Base-by-base conservation (phyloP, 2,888 invertebrate genomes). In the Ditylenchus weischeri region DNA sequence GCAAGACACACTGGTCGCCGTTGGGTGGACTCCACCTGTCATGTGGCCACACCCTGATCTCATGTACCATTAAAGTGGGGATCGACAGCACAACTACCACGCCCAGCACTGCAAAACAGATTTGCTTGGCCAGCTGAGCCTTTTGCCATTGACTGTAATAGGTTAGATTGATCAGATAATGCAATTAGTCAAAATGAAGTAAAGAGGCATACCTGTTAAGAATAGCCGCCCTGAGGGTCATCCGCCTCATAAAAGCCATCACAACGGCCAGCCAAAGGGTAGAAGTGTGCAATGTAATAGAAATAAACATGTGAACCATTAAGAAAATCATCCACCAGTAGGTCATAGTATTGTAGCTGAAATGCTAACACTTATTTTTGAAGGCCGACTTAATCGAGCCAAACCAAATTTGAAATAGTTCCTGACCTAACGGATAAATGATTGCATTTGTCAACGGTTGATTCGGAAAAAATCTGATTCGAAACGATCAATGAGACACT, bases 161-260 rank as follows among this genome's bases (percentile, higher is more conserved):
- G 8, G 29, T 29, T 4, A 29, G 29, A 4, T 29, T 5, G 29
- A 29, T 4, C 29, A 4, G 29, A 29, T 4, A 29, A 29, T 5
- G 5, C 3, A 29, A 29, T 15, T 8, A 15, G 43, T 43, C 43
- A 43, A 43, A 8, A 43, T 29, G 29, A 29, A 29, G 29, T 5
- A 5, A 29, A 29, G 5, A 4, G 23, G 57, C n/a, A 13, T 66
- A 78, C 79, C 79, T 78, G 67, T 79, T 77, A 23, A 80, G 58
- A 21, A 71, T 66, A 19, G 77, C 73, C 11, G 77, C 68, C n/a
- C 77, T 67, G 21, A 81, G 70, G n/a, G 81, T 78, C 80, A 80
- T 81, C 35, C 76, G 48, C 59, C 81, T 66, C 23, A 81, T 72
- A 67, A 81, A 79, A 15, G 81, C 80, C 79, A 81, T 78, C n/a